These are phyloP conservation scores for Cervus canadensis DNA, from an alignment of 2,113 vertebrate species.

Conservation along the genomic window DNA sequence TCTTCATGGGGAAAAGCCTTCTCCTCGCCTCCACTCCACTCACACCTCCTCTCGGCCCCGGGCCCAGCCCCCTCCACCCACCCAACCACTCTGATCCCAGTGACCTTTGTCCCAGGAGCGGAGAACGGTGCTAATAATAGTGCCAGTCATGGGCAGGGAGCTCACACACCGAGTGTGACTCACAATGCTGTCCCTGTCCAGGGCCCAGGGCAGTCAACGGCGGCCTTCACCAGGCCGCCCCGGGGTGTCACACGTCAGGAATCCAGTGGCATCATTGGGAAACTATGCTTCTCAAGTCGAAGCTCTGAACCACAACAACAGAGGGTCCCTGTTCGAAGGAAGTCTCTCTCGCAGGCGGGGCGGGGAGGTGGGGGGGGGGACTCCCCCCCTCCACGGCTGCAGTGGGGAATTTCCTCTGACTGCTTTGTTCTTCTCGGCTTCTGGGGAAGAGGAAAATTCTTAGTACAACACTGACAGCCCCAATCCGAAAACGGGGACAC, in stretches of 20 bases:
- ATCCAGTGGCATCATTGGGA: constrained; percentile 80
- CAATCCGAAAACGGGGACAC: background rate
- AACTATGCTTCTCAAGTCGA: constrained; percentile 77
- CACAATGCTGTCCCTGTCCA: constrained; percentile 82
- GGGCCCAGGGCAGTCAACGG: constrained; percentile 66
- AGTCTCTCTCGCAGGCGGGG: constrained; percentile 27
- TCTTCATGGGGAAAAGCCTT: background rate
- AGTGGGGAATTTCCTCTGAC: constrained; percentile 12
- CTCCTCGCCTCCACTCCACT: background rate
- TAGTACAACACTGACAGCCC: background rate
- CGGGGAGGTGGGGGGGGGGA: background rate
- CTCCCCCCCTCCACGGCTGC: background rate
- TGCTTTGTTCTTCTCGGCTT: background rate
- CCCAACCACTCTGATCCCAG: background rate
- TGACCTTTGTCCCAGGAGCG: constrained; percentile 62
- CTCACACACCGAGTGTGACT: constrained; percentile 60
- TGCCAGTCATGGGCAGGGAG: constrained; percentile 64
- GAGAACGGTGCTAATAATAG: constrained; percentile 78
- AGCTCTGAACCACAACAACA: constrained; percentile 46
- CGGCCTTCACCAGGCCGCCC: constrained; percentile 71
- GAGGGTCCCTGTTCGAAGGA: constrained; percentile 47
- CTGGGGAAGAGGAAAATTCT: background rate
- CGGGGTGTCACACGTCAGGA: constrained; percentile 79
- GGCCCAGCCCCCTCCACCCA: background rate
- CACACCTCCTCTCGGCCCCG: background rate